Base-by-base conservation (phyloP, 2,797 vertebrate species). In the Aplochiton taeniatus region DNA sequence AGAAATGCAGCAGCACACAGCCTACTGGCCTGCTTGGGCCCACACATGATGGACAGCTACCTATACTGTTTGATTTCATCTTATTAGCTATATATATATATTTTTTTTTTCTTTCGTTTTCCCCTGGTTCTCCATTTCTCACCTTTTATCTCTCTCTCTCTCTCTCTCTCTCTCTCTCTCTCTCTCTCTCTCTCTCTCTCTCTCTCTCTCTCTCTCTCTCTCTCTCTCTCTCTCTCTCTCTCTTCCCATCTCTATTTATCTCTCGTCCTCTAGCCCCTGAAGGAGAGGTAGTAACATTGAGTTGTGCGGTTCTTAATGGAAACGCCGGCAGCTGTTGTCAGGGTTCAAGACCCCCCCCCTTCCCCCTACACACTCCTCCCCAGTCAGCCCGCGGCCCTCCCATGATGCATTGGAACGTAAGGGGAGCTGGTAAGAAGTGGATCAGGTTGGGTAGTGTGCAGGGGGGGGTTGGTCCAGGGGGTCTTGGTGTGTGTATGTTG, bases 311-410 rank as follows among this genome's bases (percentile, higher is more conserved):
- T 89, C 78, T 77, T 89, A 86, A 90, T 88, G 77, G 84, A 90
- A 89, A 77, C 9, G 79, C 83, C 83, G 14, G 5, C 31, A 87
- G 88, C 86, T 80, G 79, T 82, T 87, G 87, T 90, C 88, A 85
- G 77, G 70, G 82, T 85, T 74, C 58, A 56, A 81, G 83, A 89
- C 74, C 69, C 83, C 82, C 75, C 58, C 55, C 66, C 70, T 69
- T 68, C 71, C 54, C 70, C 80, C 74, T 64, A 52, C 53, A 74
- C 66, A 17, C 72, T 72, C 61, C 63, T 69, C 51, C 41, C 72
- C 72, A 2, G 31, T 45, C 56, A 8, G 8, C 87, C 72, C 66
- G 2, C 73, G 82, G 79, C 70, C 67, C 71, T 84, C 79, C 87
- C 85, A 76, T 85, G 84, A 91, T 87, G 72, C 87, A 89, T 84